Conservation (phyloP, 1,140 invertebrate genomes). For the Papilio aristodemus region DNA sequence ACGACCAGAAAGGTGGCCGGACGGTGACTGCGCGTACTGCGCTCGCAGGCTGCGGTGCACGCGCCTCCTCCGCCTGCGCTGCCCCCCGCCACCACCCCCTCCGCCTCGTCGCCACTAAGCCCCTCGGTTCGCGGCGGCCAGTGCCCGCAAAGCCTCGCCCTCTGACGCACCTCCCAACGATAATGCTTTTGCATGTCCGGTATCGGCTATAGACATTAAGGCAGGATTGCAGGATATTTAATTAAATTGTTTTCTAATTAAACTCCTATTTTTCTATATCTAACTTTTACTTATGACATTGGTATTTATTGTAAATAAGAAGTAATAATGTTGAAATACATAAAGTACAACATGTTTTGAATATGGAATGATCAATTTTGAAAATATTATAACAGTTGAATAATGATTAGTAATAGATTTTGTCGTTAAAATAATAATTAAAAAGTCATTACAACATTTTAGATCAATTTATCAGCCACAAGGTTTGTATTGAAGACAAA, state of each 20-base stretch:
- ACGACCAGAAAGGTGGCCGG: slow-evolving; percentile 68
- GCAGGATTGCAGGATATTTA: slow-evolving; percentile 61
- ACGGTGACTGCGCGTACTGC: slow-evolving; percentile 67
- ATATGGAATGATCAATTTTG: not conserved
- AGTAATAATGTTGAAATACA: not conserved
- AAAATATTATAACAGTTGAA: not conserved
- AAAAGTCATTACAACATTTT: not conserved
- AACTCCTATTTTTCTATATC: not conserved
- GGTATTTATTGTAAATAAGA: no score
- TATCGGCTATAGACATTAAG: slow-evolving; percentile 57
- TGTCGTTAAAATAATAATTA: not conserved
- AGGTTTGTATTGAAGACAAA: not conserved
- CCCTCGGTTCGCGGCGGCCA: slow-evolving; percentile 37
- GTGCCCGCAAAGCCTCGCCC: slow-evolving; percentile 42
- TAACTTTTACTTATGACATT: not conserved
- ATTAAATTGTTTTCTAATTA: not conserved
- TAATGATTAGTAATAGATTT: not conserved
- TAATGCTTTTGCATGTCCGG: slow-evolving; percentile 65
- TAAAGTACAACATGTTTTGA: not conserved
- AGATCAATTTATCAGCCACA: not conserved
- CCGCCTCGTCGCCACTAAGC: no score
- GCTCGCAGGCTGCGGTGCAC: slow-evolving; percentile 58
- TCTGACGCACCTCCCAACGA: slow-evolving; percentile 48
- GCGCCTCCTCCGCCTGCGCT: slow-evolving; percentile 39
- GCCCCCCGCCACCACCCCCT: slow-evolving; percentile 39